These are phyloP conservation scores for Albula goreensis DNA, from an alignment of 2,113 vertebrate genomes.

Conservation along the genomic window DNA sequence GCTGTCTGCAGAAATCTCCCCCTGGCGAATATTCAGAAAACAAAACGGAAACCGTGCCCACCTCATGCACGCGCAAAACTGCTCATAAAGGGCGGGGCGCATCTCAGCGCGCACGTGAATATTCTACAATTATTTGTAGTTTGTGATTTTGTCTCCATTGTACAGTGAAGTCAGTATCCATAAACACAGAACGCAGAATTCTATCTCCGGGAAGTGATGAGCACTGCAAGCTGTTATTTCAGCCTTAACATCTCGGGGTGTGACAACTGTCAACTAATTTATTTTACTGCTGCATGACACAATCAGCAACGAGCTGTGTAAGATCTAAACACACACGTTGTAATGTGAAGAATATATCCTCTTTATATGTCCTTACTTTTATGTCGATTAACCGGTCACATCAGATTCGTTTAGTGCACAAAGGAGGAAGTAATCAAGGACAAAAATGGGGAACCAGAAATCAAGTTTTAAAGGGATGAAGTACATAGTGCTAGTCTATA, in stretches of 20 bases:
- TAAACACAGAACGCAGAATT: neutral
- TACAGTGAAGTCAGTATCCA: neutral
- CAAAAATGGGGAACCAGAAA: neutral
- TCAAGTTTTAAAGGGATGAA: neutral
- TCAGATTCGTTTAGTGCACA: neutral
- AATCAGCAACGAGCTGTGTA: no score
- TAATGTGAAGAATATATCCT: no score
- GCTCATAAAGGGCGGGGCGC: slow-evolving; percentile 2
- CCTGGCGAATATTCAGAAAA: slow-evolving; percentile 42
- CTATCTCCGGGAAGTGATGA: neutral
- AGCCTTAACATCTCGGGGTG: no score
- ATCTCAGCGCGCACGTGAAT: slow-evolving; percentile 41
- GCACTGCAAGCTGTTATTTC: no score
- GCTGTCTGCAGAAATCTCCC: slow-evolving; percentile 17
- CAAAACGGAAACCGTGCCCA: slow-evolving; percentile 41
- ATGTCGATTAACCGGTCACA: no score
- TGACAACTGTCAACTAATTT: no score
- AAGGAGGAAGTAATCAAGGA: neutral
- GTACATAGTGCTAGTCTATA: neutral
- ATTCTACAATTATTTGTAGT: neutral
- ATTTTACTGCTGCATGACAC: no score
- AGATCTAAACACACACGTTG: no score
- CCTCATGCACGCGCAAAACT: slow-evolving; percentile 6
- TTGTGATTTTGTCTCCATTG: neutral
- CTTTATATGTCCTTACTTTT: no score